These are phyloP conservation scores for Dromaius novaehollandiae DNA, from an alignment of 2,113 vertebrate genomes.

Conservation along the genomic window DNA sequence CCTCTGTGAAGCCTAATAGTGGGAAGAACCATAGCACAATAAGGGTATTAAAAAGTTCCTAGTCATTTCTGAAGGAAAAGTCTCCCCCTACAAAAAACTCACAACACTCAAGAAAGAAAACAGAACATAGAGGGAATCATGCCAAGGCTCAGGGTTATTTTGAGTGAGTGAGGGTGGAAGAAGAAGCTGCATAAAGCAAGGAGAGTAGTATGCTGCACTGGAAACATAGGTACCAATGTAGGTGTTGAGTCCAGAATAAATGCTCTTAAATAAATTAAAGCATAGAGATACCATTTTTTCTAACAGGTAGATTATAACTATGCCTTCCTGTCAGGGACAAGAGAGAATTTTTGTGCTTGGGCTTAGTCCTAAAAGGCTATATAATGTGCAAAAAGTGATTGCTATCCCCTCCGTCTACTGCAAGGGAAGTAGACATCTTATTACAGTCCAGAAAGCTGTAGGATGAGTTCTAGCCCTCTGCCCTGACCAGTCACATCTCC, in stretches of 20 bases:
- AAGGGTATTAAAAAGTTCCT: background rate
- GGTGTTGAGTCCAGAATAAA: no score
- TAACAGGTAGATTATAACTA: background rate
- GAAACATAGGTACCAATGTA: background rate
- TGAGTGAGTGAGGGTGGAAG: background rate
- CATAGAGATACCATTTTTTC: background rate
- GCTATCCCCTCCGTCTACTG: background rate
- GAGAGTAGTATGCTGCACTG: background rate
- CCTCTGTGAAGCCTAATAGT: background rate
- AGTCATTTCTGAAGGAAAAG: background rate
- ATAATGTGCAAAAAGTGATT: background rate
- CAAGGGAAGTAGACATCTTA: background rate
- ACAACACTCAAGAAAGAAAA: background rate
- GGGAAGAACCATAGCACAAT: background rate
- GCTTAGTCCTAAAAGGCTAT: background rate
- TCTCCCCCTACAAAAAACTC: background rate
- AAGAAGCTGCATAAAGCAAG: background rate
- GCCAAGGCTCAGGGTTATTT: background rate
- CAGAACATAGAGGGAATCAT: background rate
- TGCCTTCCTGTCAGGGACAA: background rate
- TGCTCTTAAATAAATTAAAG: background rate
- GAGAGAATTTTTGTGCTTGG: rapidly evolving
- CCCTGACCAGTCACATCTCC: rapidly evolving
- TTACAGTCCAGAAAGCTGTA: background rate
- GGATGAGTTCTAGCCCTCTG: background rate